Conservation (phyloP, 2,113 vertebrate genomes). For the Dipodomys merriami region DNA sequence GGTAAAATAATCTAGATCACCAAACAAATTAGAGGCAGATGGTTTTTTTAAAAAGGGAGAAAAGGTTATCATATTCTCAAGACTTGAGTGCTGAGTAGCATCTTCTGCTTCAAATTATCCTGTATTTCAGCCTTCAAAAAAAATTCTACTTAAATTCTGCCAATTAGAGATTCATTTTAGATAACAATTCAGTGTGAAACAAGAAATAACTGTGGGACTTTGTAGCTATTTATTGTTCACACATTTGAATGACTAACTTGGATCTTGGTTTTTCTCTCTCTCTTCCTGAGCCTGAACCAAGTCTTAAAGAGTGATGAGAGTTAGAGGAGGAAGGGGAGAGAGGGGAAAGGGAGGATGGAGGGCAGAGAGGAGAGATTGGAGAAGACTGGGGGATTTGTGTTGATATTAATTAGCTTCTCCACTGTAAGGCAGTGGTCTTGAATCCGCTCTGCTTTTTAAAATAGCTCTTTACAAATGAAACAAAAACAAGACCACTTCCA, state of each 20-base stretch:
- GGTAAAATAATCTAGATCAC: constrained; percentile 3
- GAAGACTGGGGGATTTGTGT: background rate
- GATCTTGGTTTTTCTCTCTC: background rate
- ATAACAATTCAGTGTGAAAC: constrained; percentile 39
- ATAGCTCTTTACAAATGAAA: background rate
- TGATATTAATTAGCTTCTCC: background rate
- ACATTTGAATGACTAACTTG: constrained; percentile 19
- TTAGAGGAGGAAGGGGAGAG: too few species aligned
- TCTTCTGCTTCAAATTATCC: background rate
- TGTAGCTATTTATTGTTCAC: background rate
- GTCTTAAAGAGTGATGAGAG: background rate
- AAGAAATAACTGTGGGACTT: constrained; percentile 27
- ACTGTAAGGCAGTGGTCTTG: background rate
- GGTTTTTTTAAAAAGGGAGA: background rate
- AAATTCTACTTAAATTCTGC: constrained; percentile 37
- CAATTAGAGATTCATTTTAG: constrained; percentile 54
- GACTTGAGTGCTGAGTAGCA: constrained; percentile 5
- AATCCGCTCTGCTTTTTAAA: background rate
- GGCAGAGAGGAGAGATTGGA: background rate
- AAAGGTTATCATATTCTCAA: background rate
- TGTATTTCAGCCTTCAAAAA: constrained; percentile 28
- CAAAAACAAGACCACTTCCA: constrained; percentile 7
- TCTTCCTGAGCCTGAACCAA: background rate
- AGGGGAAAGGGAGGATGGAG: background rate
- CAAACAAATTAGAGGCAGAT: constrained; percentile 9